These are phyloP conservation scores for Diadumene lineata DNA, from an alignment of 92 coral and sea anemone species.

Conservation along the genomic window DNA sequence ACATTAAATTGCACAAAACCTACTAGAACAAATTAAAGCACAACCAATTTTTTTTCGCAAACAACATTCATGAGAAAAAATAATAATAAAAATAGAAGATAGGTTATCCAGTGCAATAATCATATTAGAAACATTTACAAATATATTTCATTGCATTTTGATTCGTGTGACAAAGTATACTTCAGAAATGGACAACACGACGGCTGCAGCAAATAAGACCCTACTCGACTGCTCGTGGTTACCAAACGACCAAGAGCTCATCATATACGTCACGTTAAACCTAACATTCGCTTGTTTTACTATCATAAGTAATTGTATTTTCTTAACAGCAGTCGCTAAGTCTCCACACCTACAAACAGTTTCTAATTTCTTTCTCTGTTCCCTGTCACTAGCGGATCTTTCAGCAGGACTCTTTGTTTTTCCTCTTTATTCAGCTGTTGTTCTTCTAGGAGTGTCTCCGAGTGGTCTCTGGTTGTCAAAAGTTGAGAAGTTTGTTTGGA, in stretches of 20 bases:
- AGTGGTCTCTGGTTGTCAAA: constrained; percentile 38
- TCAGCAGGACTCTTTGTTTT: constrained; percentile 32
- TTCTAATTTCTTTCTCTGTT: constrained; percentile 36
- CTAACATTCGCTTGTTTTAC: constrained; percentile 8
- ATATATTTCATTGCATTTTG: too few species aligned
- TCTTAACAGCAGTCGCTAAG: constrained; percentile 16
- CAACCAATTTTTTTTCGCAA: too few species aligned
- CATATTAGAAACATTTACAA: too few species aligned
- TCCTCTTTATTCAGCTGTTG: constrained; percentile 31
- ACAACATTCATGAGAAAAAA: too few species aligned
- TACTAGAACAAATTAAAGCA: too few species aligned
- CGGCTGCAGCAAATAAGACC: background rate
- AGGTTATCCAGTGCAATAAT: too few species aligned
- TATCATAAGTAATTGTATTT: constrained; percentile 22
- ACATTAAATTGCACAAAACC: too few species aligned
- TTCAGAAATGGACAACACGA: background rate
- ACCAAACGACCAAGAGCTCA: background rate
- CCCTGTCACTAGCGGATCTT: constrained; percentile 27
- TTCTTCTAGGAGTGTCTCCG: constrained; percentile 30
- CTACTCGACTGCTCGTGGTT: constrained; percentile 15
- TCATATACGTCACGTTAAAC: constrained; percentile 8
- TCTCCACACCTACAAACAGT: constrained; percentile 28
- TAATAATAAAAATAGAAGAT: too few species aligned
- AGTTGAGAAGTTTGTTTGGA: constrained; percentile 44
- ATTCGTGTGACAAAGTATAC: too few species aligned